These are phyloP conservation scores for Serranus cabrilla DNA, from an alignment of 2,797 vertebrate genomes.

Conservation along the genomic window DNA sequence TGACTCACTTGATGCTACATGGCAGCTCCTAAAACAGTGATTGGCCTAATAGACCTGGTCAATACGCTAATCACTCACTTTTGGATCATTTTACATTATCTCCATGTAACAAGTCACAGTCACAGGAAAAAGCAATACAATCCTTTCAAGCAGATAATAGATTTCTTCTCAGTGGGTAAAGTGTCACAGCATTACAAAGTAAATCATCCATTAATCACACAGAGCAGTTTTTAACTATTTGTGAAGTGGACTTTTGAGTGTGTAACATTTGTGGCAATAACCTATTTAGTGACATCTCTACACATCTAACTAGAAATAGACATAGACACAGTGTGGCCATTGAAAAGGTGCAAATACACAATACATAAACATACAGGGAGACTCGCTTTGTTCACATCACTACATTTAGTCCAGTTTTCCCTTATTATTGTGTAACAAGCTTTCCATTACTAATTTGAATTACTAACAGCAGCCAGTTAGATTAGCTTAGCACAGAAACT, in stretches of 20 bases:
- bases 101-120: conserved; percentile 38
- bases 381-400: too few species aligned
- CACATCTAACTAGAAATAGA: background rate
- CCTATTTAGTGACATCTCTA: conserved; percentile 13
- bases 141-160: conserved; percentile 20
- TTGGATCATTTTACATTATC: conserved; percentile 3
- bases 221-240: background rate
- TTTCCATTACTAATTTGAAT: too few species aligned
- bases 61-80: conserved; percentile 47
- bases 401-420: too few species aligned
- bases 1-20: conserved; percentile 56
- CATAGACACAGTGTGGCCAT: too few species aligned
- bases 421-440: too few species aligned
- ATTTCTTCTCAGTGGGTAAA: conserved; percentile 23
- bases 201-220: conserved; percentile 20
- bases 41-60: conserved; percentile 38
- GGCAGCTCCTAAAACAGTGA: conserved; percentile 35
- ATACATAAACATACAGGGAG: too few species aligned
- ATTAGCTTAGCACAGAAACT: too few species aligned
- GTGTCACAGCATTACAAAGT: conserved; percentile 8
- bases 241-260: background rate
- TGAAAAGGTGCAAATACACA: too few species aligned
- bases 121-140: conserved; percentile 28
- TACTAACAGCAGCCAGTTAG: too few species aligned
- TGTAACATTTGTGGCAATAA: conserved; percentile 5